A percentile compares a stretch with the other conserved stretches of the same genome.
Evolutionary conservation across 37 sponge, comb jelly and placozoan genomes (phyloP).

Genomic region (Haliclona indistincta): DNA sequence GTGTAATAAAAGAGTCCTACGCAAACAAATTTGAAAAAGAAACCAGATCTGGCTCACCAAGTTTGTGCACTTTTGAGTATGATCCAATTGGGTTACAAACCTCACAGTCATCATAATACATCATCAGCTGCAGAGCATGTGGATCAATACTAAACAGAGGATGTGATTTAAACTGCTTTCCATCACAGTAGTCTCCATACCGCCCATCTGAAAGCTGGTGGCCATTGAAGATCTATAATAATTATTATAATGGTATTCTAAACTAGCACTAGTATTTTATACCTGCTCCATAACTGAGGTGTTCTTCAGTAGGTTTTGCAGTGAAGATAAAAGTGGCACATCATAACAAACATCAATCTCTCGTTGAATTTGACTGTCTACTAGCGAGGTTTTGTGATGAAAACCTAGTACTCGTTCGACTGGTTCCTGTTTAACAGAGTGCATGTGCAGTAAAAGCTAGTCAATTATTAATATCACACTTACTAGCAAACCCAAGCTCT

Average conservation of each 20-base stretch:
- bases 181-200: constrained; percentile 34
- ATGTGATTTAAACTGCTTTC: constrained; percentile 5
- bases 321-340: constrained; percentile 7
- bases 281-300: background rate
- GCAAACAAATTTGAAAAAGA: background rate
- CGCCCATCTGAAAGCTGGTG: constrained; percentile 1
- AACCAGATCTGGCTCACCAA: too few species aligned
- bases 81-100: constrained; percentile 42
- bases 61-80: constrained; percentile 18
- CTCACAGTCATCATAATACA: constrained; percentile 56
- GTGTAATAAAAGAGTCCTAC: constrained; percentile 11
- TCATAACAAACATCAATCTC: constrained; percentile 8
- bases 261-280: background rate
- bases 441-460: too few species aligned
- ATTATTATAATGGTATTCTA: too few species aligned
- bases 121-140: constrained; percentile 28
- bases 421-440: background rate
- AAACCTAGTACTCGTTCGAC: constrained; percentile 14
- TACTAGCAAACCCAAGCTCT: background rate
- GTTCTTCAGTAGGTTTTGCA: constrained; percentile 3
- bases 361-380: too few species aligned
- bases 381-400: too few species aligned
- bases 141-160: constrained; percentile 11
- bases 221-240: too few species aligned
- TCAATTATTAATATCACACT: constrained; percentile 1